These are phyloP conservation scores for Euleptes europaea DNA, from an alignment of 2,113 vertebrate species.

Conservation along the genomic window DNA sequence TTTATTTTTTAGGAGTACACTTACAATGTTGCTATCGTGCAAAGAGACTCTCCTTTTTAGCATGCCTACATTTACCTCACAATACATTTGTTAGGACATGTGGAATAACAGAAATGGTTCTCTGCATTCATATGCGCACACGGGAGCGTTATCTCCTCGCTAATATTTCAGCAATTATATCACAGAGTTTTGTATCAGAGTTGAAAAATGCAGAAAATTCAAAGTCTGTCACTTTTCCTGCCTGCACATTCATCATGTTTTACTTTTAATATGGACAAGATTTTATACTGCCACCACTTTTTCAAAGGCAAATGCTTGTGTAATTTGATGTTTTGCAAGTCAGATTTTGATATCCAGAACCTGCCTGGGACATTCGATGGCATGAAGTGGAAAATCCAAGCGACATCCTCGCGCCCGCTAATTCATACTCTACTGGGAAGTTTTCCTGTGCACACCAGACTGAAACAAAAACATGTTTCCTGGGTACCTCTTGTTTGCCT, in stretches of 20 bases:
- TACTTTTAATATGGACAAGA: not conserved
- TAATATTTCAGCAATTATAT: not conserved
- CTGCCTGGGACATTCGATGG: not conserved
- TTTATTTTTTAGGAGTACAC: not conserved
- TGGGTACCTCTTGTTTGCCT: not conserved
- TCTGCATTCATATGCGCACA: not conserved
- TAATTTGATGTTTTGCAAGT: not conserved
- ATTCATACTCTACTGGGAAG: not conserved
- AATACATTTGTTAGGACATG: not conserved
- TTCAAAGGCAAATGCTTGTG: not conserved
- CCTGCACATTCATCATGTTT: no score
- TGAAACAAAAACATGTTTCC: not conserved
- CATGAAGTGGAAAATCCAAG: not conserved
- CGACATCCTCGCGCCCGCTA: not conserved
- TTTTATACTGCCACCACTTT: not conserved
- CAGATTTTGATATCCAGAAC: not conserved
- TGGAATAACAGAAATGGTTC: constrained; percentile 11
- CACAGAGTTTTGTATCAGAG: not conserved
- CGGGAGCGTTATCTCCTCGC: not conserved
- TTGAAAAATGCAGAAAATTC: not conserved
- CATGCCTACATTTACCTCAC: not conserved
- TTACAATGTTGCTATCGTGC: not conserved
- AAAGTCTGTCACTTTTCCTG: not conserved
- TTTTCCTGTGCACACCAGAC: not conserved
- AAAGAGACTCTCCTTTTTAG: not conserved